A percentile compares a stretch with the other conserved stretches of the same genome.
These are phyloP conservation scores for Brachyalestes nurse DNA, from an alignment of 2,797 vertebrate species.

Conservation along the genomic window DNA sequence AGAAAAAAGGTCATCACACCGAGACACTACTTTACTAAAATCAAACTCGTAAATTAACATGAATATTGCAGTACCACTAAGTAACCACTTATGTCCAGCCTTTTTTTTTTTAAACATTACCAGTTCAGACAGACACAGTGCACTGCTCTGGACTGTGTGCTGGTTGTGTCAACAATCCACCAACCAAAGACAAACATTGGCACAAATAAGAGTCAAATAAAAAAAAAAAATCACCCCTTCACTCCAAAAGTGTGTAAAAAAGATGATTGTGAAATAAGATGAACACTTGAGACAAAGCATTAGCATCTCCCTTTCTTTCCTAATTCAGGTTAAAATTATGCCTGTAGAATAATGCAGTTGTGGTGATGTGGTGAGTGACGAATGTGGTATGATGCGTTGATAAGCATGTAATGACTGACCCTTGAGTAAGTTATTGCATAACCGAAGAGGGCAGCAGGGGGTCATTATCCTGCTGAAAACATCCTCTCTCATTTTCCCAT, in stretches of 20 bases:
- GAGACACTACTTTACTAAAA: too few relatives aligned
- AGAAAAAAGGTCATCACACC: too few relatives aligned
- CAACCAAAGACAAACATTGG: constrained; percentile 40
- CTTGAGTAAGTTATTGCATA: constrained; percentile 22
- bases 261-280: not conserved
- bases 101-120: not conserved
- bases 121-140: not conserved
- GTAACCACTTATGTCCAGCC: not conserved
- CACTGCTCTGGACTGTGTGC: constrained; percentile 22
- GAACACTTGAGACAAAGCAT: not conserved
- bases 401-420: not conserved
- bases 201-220: constrained; percentile 28
- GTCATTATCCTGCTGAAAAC: constrained; percentile 22
- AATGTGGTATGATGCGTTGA: not conserved
- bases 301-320: not conserved
- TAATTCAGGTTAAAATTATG: constrained; percentile 20
- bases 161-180: constrained; percentile 31
- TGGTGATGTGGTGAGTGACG: not conserved
- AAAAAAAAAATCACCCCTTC: constrained; percentile 3
- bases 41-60: too few relatives aligned
- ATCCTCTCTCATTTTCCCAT: constrained; percentile 8
- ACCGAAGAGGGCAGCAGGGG: not conserved
- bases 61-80: too few relatives aligned
- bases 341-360: not conserved
- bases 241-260: not conserved